Evolutionary conservation across 2,797 vertebrate genomes (phyloP).

Genomic region (Ptychadena robeensis): DNA sequence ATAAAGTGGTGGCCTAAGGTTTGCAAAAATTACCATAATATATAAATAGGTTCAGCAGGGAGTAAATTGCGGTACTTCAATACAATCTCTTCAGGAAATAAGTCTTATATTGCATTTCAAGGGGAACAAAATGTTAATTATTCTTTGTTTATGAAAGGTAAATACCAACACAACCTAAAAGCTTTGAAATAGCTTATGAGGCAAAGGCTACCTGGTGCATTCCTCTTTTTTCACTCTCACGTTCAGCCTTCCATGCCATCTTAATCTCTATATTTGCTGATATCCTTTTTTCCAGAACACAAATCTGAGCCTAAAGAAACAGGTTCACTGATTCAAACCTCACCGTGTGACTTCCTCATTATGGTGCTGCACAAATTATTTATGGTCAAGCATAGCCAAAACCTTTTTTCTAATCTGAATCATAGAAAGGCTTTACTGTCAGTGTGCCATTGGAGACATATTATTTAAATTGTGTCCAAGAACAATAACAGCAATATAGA

Average conservation of each 20-base stretch:
- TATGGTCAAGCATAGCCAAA: too few relatives aligned
- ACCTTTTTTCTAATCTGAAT: too few relatives aligned
- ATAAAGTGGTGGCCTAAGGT: slow-evolving; percentile 77
- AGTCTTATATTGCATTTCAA: slow-evolving; percentile 60
- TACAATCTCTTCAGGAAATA: slow-evolving; percentile 64
- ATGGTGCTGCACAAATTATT: too few relatives aligned
- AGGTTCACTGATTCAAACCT: neutral
- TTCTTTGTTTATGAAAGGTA: neutral
- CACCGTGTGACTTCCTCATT: neutral
- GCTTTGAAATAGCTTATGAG: neutral
- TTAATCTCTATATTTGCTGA: neutral
- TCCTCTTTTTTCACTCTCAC: neutral
- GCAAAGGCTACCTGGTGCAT: neutral
- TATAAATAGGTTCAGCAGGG: slow-evolving; percentile 72
- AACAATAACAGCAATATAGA: too few relatives aligned
- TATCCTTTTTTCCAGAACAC: neutral
- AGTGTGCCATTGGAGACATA: too few relatives aligned
- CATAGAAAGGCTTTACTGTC: too few relatives aligned
- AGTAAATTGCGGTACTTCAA: slow-evolving; percentile 66
- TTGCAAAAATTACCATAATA: slow-evolving; percentile 78
- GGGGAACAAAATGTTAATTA: slow-evolving; percentile 49
- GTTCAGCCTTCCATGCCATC: neutral
- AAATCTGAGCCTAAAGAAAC: neutral
- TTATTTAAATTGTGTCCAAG: too few relatives aligned
- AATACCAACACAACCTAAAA: neutral